A percentile compares a stretch with the other conserved stretches of the same genome.
These are phyloP conservation scores for Barnardius zonarius DNA, from an alignment of 2,113 vertebrate species.

Conservation along the genomic window DNA sequence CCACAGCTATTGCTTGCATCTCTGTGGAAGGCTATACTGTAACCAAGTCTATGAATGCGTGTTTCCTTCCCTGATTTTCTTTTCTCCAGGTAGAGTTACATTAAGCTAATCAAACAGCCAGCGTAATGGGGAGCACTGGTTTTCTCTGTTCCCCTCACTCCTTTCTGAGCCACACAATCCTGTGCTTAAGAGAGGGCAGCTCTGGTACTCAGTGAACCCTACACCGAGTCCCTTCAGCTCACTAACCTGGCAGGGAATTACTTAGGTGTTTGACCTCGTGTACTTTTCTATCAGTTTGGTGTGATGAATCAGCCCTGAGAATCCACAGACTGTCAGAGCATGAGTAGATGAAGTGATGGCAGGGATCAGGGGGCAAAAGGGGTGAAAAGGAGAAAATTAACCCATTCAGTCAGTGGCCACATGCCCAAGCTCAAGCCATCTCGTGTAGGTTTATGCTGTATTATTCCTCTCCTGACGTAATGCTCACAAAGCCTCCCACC, in stretches of 20 bases:
- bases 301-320: neutral
- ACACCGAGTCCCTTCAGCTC: neutral
- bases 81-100: neutral
- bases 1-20: neutral
- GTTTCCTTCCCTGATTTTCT: neutral
- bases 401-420: neutral
- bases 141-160: neutral
- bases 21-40: neutral
- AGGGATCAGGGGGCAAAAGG: neutral
- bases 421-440: neutral
- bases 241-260: neutral
- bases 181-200: neutral
- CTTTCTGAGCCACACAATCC: neutral
- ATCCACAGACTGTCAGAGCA: neutral
- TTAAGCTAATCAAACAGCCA: neutral
- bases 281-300: neutral
- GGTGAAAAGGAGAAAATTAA: neutral
- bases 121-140: neutral
- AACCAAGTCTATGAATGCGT: neutral
- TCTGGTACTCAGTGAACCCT: neutral
- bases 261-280: neutral
- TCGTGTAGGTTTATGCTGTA: neutral
- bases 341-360: neutral
- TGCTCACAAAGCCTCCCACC: neutral
- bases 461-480: neutral